Conservation (phyloP, 2,797 vertebrate species). For the Siniperca undulata region DNA sequence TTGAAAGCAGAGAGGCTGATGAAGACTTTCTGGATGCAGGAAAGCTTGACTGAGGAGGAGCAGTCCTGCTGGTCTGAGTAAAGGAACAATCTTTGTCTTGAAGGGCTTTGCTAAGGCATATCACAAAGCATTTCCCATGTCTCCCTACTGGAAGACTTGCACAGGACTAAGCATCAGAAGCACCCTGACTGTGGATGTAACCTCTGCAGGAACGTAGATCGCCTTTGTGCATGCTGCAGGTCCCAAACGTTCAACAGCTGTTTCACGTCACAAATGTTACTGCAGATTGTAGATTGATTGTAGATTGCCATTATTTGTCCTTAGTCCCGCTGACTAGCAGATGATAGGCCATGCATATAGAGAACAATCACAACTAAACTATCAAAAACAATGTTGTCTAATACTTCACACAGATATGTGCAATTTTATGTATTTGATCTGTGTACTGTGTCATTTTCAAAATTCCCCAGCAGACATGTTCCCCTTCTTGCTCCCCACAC, state of each 20-base stretch:
- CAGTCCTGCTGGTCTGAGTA: background rate
- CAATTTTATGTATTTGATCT: background rate
- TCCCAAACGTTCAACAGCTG: background rate
- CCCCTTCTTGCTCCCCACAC: background rate
- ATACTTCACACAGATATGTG: background rate
- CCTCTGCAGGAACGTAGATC: background rate
- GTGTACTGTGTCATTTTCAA: background rate
- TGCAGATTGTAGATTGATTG: no score
- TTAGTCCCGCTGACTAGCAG: no score
- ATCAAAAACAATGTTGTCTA: background rate
- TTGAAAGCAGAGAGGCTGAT: background rate
- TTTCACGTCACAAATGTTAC: no score
- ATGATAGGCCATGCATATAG: background rate
- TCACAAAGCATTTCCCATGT: constrained; percentile 12
- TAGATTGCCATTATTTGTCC: no score
- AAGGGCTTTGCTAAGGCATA: constrained; percentile 46
- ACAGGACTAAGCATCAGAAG: background rate
- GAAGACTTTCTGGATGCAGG: constrained; percentile 6
- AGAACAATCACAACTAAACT: background rate
- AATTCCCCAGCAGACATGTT: background rate
- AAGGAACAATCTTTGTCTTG: background rate
- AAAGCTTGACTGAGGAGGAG: background rate
- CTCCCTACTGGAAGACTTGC: background rate
- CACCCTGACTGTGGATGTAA: background rate
- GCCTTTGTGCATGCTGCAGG: background rate